A percentile compares a stretch with the other conserved stretches of the same genome.
Conservation (phyloP, 2,888 invertebrate species). For the Tenthredo mesomela region DNA sequence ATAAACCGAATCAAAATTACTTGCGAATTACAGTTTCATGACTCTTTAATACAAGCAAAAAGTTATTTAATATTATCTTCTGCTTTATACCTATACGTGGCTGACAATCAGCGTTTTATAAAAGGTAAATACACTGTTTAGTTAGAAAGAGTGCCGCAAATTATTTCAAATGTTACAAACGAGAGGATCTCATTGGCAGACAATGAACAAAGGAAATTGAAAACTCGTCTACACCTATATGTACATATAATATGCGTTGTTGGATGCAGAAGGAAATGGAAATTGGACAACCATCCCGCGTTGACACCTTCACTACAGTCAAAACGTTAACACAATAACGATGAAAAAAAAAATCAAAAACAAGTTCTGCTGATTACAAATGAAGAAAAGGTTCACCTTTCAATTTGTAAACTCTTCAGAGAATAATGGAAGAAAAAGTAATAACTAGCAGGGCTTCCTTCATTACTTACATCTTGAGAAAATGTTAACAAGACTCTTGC, state of each 20-base stretch:
- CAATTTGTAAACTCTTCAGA: not conserved
- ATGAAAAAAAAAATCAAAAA: conserved; percentile 2
- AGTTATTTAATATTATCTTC: not conserved
- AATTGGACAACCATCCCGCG: conserved; percentile 17
- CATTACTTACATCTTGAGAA: not conserved
- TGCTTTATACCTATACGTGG: not conserved
- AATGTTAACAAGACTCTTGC: not conserved
- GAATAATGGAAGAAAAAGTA: not conserved
- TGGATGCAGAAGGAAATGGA: conserved; percentile 10
- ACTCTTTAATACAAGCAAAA: not conserved
- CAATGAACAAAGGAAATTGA: conserved; percentile 33
- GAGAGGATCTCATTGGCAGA: not conserved
- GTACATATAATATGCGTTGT: not conserved
- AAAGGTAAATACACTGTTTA: not conserved
- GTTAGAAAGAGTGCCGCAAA: not conserved
- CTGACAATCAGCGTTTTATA: not conserved
- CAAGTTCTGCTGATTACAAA: not conserved
- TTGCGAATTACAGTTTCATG: not conserved
- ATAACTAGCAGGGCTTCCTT: not conserved
- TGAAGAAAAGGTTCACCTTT: not conserved
- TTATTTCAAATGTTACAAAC: conserved; percentile 7
- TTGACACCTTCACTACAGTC: not conserved
- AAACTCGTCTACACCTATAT: not conserved
- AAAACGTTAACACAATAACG: conserved; percentile 4
- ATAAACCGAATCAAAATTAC: not conserved